A percentile compares a stretch with the other conserved stretches of the same genome.
These are phyloP conservation scores for Maccullochella peelii DNA, from an alignment of 2,113 vertebrate genomes.

Conservation along the genomic window DNA sequence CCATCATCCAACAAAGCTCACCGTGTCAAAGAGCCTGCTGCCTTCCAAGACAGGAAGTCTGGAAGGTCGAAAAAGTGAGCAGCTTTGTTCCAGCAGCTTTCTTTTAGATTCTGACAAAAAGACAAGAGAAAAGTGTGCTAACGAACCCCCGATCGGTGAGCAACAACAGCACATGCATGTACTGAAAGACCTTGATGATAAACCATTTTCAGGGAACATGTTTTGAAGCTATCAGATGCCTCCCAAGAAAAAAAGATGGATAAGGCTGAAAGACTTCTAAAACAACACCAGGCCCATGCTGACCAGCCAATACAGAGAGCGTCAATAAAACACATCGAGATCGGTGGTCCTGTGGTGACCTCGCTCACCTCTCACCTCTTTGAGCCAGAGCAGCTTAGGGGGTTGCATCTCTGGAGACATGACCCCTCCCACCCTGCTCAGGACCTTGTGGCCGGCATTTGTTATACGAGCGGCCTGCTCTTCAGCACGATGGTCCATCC, in stretches of 20 bases:
- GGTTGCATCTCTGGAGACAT: constrained; percentile 99
- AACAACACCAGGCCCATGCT: constrained; percentile 5
- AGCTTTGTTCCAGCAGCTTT: constrained; percentile 82
- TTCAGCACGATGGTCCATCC: constrained; percentile 95
- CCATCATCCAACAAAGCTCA: constrained; percentile 58
- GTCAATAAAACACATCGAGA: constrained; percentile 25
- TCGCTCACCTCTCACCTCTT: constrained; percentile 89
- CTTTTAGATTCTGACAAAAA: constrained; percentile 77
- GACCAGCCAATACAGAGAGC: not conserved
- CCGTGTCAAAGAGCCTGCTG: constrained; percentile 92
- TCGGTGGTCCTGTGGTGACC: constrained; percentile 33
- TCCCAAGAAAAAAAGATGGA: too few relatives aligned
- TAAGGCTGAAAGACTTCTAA: not conserved
- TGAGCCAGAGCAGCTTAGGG: constrained; percentile 96
- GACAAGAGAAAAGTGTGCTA: not conserved
- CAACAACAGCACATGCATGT: not conserved
- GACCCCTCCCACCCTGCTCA: constrained; percentile 89
- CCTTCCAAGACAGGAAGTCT: constrained; percentile 96
- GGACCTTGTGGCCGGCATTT: constrained; percentile 84
- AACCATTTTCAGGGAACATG: not conserved
- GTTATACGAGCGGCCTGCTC: constrained; percentile 91
- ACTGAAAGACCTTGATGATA: not conserved
- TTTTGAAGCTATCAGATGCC: not conserved
- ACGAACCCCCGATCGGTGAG: not conserved
- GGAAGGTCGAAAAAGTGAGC: constrained; percentile 96